A percentile compares a stretch with the other conserved stretches of the same genome.
Evolutionary conservation across 2,113 vertebrate species (phyloP).

Genomic region (Uropsilus gracilis): DNA sequence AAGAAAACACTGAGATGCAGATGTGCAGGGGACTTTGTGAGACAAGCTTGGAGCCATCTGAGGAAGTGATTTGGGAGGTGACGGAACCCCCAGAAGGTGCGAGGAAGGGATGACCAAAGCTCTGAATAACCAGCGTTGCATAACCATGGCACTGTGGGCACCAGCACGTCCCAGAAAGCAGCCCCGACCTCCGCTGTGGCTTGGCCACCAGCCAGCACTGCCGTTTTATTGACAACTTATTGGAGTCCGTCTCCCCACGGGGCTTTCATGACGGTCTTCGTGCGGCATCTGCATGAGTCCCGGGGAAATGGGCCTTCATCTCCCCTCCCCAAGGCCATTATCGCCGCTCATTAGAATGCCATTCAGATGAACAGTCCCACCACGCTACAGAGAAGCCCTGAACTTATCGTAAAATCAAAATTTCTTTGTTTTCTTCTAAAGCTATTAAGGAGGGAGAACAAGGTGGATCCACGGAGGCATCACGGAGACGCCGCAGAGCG

Average conservation of each 20-base stretch:
- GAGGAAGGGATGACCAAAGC: background rate
- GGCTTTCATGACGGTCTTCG: conserved; percentile 22
- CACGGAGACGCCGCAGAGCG: background rate
- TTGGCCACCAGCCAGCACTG: conserved; percentile 54
- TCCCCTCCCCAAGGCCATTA: conserved; percentile 35
- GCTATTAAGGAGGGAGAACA: conserved; percentile 51
- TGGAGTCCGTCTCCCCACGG: conserved; percentile 5
- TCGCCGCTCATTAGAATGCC: background rate
- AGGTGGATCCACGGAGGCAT: background rate
- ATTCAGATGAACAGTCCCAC: conserved; percentile 27
- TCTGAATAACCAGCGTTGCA: background rate
- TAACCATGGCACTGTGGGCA: conserved; percentile 13
- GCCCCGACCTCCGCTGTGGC: background rate
- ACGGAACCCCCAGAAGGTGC: background rate
- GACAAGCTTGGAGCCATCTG: background rate
- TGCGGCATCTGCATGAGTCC: background rate
- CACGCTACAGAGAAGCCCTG: conserved; percentile 47
- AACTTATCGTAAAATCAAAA: conserved; percentile 54
- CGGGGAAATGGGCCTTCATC: conserved; percentile 37
- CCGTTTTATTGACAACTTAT: conserved; percentile 49
- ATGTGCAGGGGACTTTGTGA: background rate
- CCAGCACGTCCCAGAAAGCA: background rate
- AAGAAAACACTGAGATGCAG: background rate
- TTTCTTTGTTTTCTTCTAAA: conserved; percentile 65
- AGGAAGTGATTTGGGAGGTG: background rate